Base-by-base conservation (phyloP, 2,113 vertebrate genomes). In the Agelaius tricolor region DNA sequence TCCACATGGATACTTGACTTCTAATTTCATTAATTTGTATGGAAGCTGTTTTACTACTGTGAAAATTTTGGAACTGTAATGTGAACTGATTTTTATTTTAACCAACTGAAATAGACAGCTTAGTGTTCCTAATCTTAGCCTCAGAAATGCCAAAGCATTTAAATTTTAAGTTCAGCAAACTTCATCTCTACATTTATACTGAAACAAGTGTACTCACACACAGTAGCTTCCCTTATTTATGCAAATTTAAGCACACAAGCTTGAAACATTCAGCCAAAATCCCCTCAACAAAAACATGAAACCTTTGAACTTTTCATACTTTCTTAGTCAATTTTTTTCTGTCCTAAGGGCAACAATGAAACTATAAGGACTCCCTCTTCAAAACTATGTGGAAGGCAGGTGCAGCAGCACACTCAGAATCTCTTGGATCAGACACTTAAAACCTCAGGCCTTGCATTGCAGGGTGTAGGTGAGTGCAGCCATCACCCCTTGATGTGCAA, bases 1-100 rank as follows among this genome's bases (percentile, higher is more conserved):
- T 93, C 65, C 35, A 63, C 63, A 66, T 76, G 58, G 67, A 86
- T 28, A 35, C 37, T 85, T 2, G 14, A 31, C 20, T 89, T 85
- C 54, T 89, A 85, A 87, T 89, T 90, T 95, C 55, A 77, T 89
- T 87, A 76, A 63, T 94, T 93, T 95, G 73, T 39, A 74, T 1
- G 1, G 61, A 89, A 87, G 63, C 44, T 75, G 0, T 82, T 76
- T 74, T 86, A 74, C 90, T 95, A 63, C 84, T 85, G 78, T 79
- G 54, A 90, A 54, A 62, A 47, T 44, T 89, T 28, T 91, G 49
- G 90, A 80, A 37, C 35, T 47, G 55, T 66, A 19, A 5, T 81
- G 18, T n/a, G 91, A 82, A 59, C 1, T 2, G 21, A 69, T 51
- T 87, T 78, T 93, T 82, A 43, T 93, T 91, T 73, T 58, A 82